phyloP scores from a whole-genome alignment of 2,888 invertebrate genomes.

The Conchocele bisecta region DNA sequence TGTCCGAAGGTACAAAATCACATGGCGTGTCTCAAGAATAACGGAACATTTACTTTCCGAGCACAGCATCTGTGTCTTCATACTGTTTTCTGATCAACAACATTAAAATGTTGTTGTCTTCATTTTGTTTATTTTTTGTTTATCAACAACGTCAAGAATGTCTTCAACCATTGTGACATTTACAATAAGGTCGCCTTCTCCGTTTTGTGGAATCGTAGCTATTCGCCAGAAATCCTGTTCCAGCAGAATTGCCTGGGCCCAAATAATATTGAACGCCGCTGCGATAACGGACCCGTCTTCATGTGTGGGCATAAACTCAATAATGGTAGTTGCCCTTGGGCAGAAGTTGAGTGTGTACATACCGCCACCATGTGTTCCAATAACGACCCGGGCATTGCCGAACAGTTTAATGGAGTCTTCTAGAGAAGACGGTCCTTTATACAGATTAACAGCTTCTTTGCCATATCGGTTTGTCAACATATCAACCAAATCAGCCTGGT shows the following conservation, averaged over 20 bases:
- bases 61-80: too few relatives aligned
- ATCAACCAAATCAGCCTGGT: neutral
- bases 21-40: too few relatives aligned
- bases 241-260: neutral
- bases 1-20: too few relatives aligned
- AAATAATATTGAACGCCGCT: neutral
- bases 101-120: too few relatives aligned
- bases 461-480: neutral
- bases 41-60: too few relatives aligned
- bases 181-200: neutral
- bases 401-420: neutral
- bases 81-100: too few relatives aligned
- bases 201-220: neutral
- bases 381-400: neutral
- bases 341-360: constrained; percentile 2
- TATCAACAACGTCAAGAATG: too few relatives aligned
- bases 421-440: neutral
- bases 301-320: constrained; percentile 5
- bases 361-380: constrained; percentile 1
- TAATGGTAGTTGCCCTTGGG: neutral
- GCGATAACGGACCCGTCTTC: neutral
- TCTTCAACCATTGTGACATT: neutral
- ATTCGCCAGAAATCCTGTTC: neutral
- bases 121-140: too few relatives aligned
- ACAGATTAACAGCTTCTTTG: neutral